A percentile compares a stretch with the other conserved stretches of the same genome.
These are phyloP conservation scores for Forbesichthys papilliferus DNA, from an alignment of 2,113 vertebrate genomes.

Conservation along the genomic window DNA sequence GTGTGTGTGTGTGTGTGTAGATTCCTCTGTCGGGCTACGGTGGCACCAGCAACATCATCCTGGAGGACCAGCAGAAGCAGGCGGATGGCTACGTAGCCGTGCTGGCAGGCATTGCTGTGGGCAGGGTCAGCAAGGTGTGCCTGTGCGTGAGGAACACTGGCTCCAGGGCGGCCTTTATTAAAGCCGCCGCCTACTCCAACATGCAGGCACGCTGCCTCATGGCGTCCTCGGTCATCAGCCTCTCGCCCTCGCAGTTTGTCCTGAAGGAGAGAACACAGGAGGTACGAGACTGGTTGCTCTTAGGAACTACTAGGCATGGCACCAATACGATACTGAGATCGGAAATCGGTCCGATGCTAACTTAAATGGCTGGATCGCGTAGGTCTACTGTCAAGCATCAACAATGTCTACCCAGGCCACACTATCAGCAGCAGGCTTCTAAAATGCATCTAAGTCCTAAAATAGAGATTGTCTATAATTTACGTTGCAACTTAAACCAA, in stretches of 20 bases:
- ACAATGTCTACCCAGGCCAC: too few relatives aligned
- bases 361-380: too few relatives aligned
- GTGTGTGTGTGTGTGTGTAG: conserved; percentile 50
- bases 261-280: conserved; percentile 87
- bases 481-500: too few relatives aligned
- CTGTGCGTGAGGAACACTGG: conserved; percentile 87
- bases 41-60: conserved; percentile 89
- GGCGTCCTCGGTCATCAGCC: conserved; percentile 77
- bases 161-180: conserved; percentile 90
- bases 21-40: conserved; percentile 96
- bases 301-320: neutral
- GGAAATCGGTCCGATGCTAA: too few relatives aligned
- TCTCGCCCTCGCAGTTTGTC: conserved; percentile 92
- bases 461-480: too few relatives aligned
- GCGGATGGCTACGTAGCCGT: conserved; percentile 83
- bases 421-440: too few relatives aligned
- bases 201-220: conserved; percentile 71
- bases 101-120: conserved; percentile 69
- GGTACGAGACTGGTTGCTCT: conserved; percentile 65
- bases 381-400: too few relatives aligned
- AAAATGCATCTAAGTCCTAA: too few relatives aligned
- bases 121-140: conserved; percentile 76
- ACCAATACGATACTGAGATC: too few relatives aligned
- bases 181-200: conserved; percentile 83
- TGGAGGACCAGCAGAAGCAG: conserved; percentile 88